phyloP scores from a whole-genome alignment of 2,113 vertebrate genomes.

The Gambusia holbrooki region DNA sequence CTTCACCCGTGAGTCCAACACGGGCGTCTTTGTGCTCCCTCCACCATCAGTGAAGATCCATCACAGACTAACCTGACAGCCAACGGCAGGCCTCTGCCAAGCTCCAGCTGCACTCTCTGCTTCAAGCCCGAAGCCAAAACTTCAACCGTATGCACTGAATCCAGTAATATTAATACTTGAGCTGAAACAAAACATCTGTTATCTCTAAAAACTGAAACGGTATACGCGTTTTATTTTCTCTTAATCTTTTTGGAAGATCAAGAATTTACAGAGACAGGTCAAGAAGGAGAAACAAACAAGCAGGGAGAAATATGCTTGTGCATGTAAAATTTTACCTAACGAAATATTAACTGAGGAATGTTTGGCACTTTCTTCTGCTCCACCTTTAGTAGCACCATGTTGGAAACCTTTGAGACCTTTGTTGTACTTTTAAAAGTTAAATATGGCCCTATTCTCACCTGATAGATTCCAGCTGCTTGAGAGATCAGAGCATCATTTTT shows the following conservation, averaged over 20 bases:
- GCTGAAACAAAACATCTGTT: not conserved
- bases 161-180: not conserved
- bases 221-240: constrained; percentile 8
- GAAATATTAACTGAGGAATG: not conserved
- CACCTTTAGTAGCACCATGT: no score
- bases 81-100: constrained; percentile 75
- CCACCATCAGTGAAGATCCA: constrained; percentile 89
- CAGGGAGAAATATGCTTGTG: not conserved
- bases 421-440: not conserved
- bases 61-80: constrained; percentile 91
- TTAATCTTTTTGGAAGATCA: not conserved
- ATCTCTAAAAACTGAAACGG: not conserved
- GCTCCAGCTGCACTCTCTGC: constrained; percentile 32
- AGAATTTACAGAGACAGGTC: not conserved
- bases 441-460: no score
- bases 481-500: not conserved
- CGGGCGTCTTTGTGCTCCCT: constrained; percentile 84
- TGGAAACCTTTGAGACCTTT: not conserved
- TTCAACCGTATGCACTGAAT: constrained; percentile 4
- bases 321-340: not conserved
- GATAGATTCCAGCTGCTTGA: not conserved
- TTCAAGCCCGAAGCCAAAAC: constrained; percentile 21
- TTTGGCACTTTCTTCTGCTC: not conserved
- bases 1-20: constrained; percentile 75
- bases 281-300: not conserved